phyloP scores from a whole-genome alignment of 2,888 invertebrate species.

The Dryocosmus kuriphilus region DNA sequence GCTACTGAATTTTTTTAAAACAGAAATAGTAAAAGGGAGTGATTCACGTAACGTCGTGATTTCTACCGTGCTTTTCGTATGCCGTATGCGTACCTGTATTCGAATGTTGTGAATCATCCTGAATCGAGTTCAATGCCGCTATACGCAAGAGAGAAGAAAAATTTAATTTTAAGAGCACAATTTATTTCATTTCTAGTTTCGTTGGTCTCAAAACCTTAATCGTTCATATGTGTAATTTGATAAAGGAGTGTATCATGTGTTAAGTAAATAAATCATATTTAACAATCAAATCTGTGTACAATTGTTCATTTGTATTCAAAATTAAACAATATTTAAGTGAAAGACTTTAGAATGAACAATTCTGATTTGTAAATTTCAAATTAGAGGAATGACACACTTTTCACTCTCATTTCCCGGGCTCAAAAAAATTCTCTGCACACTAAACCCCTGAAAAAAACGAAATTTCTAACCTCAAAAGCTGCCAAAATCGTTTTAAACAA shows the following conservation, averaged over 20 bases:
- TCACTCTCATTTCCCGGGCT: no score
- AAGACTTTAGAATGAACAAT: no score
- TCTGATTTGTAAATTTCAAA: no score
- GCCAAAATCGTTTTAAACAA: not conserved
- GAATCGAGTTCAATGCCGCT: constrained; percentile 41
- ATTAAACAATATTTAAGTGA: no score
- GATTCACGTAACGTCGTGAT: constrained; percentile 28
- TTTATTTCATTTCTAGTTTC: no score
- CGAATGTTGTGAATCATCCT: constrained; percentile 37
- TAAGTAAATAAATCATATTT: no score
- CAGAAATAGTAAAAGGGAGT: constrained; percentile 12
- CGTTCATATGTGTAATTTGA: no score
- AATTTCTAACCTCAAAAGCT: constrained; percentile 4
- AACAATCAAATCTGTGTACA: no score
- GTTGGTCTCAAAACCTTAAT: not conserved
- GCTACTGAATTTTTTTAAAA: not conserved
- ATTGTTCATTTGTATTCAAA: no score
- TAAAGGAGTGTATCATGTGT: no score
- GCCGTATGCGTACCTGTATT: constrained; percentile 36
- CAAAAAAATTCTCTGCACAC: no score
- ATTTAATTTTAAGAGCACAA: not conserved
- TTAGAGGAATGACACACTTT: no score
- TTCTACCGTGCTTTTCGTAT: constrained; percentile 27
- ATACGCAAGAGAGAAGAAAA: constrained; percentile 3
- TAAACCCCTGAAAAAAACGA: not conserved